Evolutionary conservation across 92 coral and sea anemone genomes (phyloP).

Genomic region (Pocillopora meandrina): DNA sequence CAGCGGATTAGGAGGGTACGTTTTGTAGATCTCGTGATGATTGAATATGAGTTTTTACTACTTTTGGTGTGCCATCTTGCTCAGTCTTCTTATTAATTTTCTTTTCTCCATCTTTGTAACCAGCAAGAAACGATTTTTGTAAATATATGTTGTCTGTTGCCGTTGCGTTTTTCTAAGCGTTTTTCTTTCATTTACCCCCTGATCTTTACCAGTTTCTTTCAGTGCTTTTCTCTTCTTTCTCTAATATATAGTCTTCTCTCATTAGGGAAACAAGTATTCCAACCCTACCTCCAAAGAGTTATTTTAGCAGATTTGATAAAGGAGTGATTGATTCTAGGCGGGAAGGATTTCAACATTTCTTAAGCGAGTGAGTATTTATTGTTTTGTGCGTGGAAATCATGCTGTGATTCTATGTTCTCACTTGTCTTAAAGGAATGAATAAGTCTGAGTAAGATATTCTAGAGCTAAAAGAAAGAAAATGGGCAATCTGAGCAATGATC

Average conservation of each 20-base stretch:
- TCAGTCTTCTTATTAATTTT: too few relatives aligned
- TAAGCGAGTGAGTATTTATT: conserved; percentile 69
- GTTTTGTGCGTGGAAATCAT: not conserved
- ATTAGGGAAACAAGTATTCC: conserved; percentile 71
- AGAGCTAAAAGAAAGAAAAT: not conserved
- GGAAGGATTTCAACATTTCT: conserved; percentile 76
- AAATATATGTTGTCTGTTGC: too few relatives aligned
- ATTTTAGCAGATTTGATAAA: conserved; percentile 81
- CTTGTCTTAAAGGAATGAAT: too few relatives aligned
- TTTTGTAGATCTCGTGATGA: not conserved
- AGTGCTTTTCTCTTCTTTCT: not conserved
- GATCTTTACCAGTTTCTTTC: too few relatives aligned
- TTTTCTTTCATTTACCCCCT: not conserved
- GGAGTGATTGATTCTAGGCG: conserved; percentile 71
- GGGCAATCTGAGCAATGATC: not conserved
- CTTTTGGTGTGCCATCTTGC: too few relatives aligned
- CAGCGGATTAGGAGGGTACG: conserved; percentile 84
- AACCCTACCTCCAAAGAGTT: conserved; percentile 81
- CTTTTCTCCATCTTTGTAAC: too few relatives aligned
- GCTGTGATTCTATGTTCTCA: not conserved
- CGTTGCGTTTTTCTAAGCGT: not conserved
- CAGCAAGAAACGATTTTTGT: too few relatives aligned
- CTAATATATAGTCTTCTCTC: not conserved
- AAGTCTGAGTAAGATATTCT: too few relatives aligned
- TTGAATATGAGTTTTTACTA: not conserved